Conservation (phyloP, 2,797 vertebrate species). For the Eutrigla gurnardus region DNA sequence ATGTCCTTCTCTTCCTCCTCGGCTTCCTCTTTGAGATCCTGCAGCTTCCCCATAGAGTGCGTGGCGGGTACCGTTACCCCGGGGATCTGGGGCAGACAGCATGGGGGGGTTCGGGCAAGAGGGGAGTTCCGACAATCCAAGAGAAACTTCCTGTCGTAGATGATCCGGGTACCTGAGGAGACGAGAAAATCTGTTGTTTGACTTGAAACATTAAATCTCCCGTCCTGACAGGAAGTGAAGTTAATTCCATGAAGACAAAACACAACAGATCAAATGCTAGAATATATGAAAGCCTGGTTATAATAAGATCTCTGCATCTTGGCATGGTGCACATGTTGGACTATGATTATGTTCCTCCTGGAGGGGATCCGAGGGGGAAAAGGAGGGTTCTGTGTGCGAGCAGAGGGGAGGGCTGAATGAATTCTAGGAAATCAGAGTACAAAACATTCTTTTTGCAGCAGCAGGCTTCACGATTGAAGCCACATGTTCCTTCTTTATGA, state of each 20-base stretch:
- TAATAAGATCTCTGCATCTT: not conserved
- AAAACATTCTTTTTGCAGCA: slow-evolving; percentile 54
- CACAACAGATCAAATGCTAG: not conserved
- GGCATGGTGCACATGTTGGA: slow-evolving; percentile 8
- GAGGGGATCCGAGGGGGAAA: slow-evolving; percentile 12
- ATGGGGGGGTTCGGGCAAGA: slow-evolving; percentile 89
- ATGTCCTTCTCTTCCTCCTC: slow-evolving; percentile 90
- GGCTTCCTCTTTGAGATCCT: slow-evolving; percentile 90
- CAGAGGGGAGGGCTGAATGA: slow-evolving; percentile 42
- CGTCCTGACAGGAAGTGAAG: not conserved
- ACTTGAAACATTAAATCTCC: slow-evolving; percentile 1
- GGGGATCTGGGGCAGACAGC: slow-evolving; percentile 93
- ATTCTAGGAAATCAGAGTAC: slow-evolving; percentile 79
- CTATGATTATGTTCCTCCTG: not conserved
- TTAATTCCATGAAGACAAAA: not conserved
- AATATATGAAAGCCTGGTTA: not conserved
- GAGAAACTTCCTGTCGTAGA: slow-evolving; percentile 94
- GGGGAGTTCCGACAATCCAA: slow-evolving; percentile 94
- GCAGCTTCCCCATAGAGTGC: slow-evolving; percentile 87
- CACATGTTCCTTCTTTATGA: slow-evolving; percentile 37
- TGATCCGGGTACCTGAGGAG: slow-evolving; percentile 90
- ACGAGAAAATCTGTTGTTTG: not conserved
- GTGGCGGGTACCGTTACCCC: slow-evolving; percentile 88
- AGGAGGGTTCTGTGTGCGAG: not conserved
- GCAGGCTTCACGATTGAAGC: slow-evolving; percentile 38